Percentiles rank a stretch among this genome's conserved stretches.
These are phyloP conservation scores for Apis dorsata DNA, from an alignment of 1,140 invertebrate genomes.

Conservation along the genomic window DNA sequence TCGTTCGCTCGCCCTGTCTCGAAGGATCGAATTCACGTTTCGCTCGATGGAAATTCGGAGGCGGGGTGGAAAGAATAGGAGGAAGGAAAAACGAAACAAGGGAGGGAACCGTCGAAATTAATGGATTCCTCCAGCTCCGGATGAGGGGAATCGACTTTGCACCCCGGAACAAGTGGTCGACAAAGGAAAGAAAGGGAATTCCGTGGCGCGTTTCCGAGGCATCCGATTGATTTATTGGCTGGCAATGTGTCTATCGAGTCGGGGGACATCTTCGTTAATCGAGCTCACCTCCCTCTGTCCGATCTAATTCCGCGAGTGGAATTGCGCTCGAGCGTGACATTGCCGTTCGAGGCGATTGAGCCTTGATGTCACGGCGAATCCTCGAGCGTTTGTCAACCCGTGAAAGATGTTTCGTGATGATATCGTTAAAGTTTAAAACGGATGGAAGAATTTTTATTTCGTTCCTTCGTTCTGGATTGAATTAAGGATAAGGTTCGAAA, in stretches of 20 bases:
- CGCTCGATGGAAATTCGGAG: background rate
- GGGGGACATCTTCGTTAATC: conserved; percentile 30
- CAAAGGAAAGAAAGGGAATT: background rate
- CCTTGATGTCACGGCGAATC: background rate
- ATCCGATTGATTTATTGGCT: conserved; percentile 25
- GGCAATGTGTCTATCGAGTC: background rate
- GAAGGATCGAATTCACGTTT: too few relatives aligned
- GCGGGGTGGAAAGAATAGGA: background rate
- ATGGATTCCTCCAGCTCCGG: background rate
- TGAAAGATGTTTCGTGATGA: background rate
- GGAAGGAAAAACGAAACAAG: background rate
- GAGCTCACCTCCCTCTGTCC: background rate
- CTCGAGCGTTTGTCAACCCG: background rate
- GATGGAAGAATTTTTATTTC: background rate
- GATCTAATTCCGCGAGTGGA: conserved; percentile 8
- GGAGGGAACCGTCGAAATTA: background rate
- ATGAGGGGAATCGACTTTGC: background rate
- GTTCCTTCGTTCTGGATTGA: background rate
- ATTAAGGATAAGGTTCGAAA: too few relatives aligned
- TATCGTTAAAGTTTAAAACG: background rate
- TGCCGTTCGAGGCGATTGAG: background rate
- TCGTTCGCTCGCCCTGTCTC: background rate
- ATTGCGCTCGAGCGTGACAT: background rate
- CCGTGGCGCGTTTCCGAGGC: background rate
- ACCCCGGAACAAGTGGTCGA: background rate